Evolutionary conservation across 2,888 invertebrate genomes (phyloP), one percentile per base, ranked within the genome.

Genomic region (Drosophila setosimentum): DNA sequence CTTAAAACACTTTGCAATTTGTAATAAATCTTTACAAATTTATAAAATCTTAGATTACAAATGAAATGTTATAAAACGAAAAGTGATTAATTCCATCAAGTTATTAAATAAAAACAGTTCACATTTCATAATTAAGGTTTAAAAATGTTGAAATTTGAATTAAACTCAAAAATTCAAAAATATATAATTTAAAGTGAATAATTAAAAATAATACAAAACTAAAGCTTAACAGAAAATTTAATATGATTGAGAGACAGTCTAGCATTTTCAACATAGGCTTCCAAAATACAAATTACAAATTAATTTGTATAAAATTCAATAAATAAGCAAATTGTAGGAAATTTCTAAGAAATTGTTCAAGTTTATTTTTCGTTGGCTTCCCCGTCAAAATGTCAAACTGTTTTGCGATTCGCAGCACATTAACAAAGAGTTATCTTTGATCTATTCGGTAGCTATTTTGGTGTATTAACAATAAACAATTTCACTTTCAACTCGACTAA

Each of bases 361-460:
- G n/a, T 27, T 37, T 29, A n/a, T 40, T 40, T n/a, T 29, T 30
- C 18, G 62, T 27, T 27, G 7, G 29, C 27, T n/a, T 33, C 27
- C 24, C n/a, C 40, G 37, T 29, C 11, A 33, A 65, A 18, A 27
- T 40, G 37, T 49, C 8, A n/a, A 29, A 10, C 32, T 79, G 64
- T 21, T 88, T 73, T 30, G 55, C 59, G 37, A 87, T 89, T 73
- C 87, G 64, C 55, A 16, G 51, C 87, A 66, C 82, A 84, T 49
- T 13, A 8, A 11, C 42, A 42, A 49, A 30, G 37, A 70, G 53
- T 57, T 55, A 68, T 84, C 87, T 68, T 42, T 33, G n/a, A 70
- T 67, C 66, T 62, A 29, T 24, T 13, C 49, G 5, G 10, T 27
- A 59, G 62, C 51, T 45, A 16, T 24, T 68, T 60, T 54, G 51